These are phyloP conservation scores for Entomobrya multifasciata DNA, from an alignment of 2,888 invertebrate species.

Conservation along the genomic window DNA sequence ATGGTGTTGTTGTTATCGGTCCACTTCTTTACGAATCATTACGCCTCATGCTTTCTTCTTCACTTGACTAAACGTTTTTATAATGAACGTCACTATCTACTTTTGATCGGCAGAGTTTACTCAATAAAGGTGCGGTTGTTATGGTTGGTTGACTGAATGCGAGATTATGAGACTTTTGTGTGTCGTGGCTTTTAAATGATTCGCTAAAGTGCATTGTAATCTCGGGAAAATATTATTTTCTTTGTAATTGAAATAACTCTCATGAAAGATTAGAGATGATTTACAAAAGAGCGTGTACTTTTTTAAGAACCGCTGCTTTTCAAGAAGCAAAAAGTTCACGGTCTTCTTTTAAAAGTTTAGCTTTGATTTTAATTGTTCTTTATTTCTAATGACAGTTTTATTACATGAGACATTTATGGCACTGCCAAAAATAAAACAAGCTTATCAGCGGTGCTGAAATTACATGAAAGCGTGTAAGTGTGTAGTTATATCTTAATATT, in stretches of 20 bases:
- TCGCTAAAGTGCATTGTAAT: neutral
- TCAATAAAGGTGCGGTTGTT: slow-evolving; percentile 56
- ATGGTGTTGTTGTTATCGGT: slow-evolving; percentile 61
- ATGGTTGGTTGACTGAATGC: slow-evolving; percentile 26
- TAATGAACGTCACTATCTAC: no score
- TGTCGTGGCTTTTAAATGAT: neutral
- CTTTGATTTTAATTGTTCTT: slow-evolving; percentile 10
- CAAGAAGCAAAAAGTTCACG: neutral
- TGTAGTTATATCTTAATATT: slow-evolving; percentile 2
- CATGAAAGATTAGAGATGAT: neutral
- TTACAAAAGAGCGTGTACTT: neutral
- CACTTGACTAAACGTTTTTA: slow-evolving; percentile 22
- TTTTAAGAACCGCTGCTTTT: neutral
- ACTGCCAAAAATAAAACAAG: slow-evolving; percentile 14
- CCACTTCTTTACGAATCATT: slow-evolving; percentile 70
- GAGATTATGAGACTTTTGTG: slow-evolving; percentile 12
- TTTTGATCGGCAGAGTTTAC: slow-evolving; percentile 20
- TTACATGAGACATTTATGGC: slow-evolving; percentile 5
- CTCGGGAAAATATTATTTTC: slow-evolving; percentile 7
- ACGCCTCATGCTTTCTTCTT: slow-evolving; percentile 47
- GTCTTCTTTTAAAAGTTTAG: neutral
- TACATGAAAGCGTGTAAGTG: slow-evolving; percentile 1
- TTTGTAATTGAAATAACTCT: neutral
- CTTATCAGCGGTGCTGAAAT: neutral
- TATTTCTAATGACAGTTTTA: slow-evolving; percentile 14